These are phyloP conservation scores for Corythornis vintsioides DNA, from an alignment of 2,113 vertebrate genomes.

Conservation along the genomic window DNA sequence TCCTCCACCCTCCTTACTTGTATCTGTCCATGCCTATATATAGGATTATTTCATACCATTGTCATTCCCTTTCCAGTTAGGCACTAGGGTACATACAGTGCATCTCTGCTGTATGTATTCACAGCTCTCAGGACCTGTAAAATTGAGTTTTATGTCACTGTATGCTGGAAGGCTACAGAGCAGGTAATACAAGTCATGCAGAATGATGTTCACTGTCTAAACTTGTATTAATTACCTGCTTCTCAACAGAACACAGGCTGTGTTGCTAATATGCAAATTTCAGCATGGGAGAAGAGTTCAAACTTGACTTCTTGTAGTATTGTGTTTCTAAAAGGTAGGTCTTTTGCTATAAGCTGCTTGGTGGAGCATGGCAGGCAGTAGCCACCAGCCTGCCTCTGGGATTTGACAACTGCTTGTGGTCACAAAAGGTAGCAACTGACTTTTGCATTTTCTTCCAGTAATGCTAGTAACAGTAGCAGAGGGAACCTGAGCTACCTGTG, in stretches of 20 bases:
- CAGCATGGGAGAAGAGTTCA: background rate
- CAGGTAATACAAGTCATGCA: background rate
- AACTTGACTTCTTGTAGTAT: background rate
- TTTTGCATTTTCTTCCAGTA: background rate
- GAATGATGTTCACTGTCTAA: background rate
- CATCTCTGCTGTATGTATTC: background rate
- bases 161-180: background rate
- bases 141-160: background rate
- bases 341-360: background rate
- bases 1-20: background rate
- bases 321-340: background rate
- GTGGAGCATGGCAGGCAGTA: background rate
- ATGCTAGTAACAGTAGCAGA: background rate
- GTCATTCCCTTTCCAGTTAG: background rate
- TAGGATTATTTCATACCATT: background rate
- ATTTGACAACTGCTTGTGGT: background rate
- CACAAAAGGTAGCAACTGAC: background rate
- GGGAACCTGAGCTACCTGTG: background rate
- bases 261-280: background rate
- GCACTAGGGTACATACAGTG: background rate
- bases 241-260: background rate
- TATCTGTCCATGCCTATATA: background rate
- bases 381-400: background rate
- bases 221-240: background rate
- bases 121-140: background rate